Conservation (phyloP, 2,888 invertebrate genomes). For the Mesochorus sp. region DNA sequence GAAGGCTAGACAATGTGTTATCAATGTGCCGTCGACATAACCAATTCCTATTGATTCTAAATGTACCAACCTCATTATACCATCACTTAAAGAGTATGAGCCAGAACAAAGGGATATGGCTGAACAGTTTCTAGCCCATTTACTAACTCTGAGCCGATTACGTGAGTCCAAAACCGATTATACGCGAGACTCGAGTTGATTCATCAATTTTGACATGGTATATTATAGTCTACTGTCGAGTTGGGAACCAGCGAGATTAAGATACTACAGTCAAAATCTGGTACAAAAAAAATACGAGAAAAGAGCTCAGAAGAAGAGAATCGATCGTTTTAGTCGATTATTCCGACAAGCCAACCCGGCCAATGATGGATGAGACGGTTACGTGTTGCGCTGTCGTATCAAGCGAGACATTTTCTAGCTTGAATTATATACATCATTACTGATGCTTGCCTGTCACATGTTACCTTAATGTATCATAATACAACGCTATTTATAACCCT, state of each 20-base stretch:
- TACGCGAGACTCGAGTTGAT: constrained; percentile 26
- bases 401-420: constrained; percentile 26
- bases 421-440: constrained; percentile 36
- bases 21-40: constrained; percentile 10
- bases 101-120: neutral
- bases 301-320: constrained; percentile 7
- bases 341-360: constrained; percentile 17
- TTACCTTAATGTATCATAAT: constrained; percentile 9
- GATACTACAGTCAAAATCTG: neutral
- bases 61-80: constrained; percentile 36
- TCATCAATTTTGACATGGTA: constrained; percentile 38
- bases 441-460: constrained; percentile 19
- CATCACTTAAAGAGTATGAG: neutral
- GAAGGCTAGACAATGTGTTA: neutral
- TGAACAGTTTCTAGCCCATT: neutral
- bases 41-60: constrained; percentile 23
- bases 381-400: too few species aligned
- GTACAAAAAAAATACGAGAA: neutral
- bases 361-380: constrained; percentile 59
- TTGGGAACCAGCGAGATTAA: constrained; percentile 1
- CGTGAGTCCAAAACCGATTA: constrained; percentile 21
- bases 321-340: constrained; percentile 52
- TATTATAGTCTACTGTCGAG: constrained; percentile 6
- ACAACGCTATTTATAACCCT: constrained; percentile 33
- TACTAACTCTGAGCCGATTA: constrained; percentile 1